These are phyloP conservation scores for Piscicola geometra DNA, from an alignment of 2,888 invertebrate genomes.

Conservation along the genomic window DNA sequence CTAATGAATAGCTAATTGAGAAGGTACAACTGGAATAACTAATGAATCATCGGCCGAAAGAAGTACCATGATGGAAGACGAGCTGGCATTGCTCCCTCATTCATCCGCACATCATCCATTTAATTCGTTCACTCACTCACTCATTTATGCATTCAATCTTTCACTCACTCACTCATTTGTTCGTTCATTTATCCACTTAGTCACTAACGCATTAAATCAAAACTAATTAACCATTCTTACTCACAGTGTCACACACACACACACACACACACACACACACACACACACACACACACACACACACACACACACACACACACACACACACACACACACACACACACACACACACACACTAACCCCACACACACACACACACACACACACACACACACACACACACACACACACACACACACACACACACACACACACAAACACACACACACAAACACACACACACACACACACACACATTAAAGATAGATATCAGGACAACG, in stretches of 20 bases:
- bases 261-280: slow-evolving; percentile 15
- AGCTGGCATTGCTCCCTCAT: no score
- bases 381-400: background rate
- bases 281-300: slow-evolving; percentile 17
- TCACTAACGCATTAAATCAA: background rate
- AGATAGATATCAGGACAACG: slow-evolving; percentile 82
- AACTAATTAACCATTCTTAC: background rate
- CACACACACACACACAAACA: slow-evolving; percentile 11
- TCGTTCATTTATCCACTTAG: background rate
- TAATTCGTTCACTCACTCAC: background rate
- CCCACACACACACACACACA: slow-evolving; percentile 1
- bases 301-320: slow-evolving; percentile 22
- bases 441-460: slow-evolving; percentile 14
- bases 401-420: background rate
- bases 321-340: slow-evolving; percentile 21
- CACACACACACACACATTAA: slow-evolving; percentile 32
- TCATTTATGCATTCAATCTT: background rate
- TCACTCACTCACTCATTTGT: slow-evolving; percentile 1
- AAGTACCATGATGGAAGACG: no score
- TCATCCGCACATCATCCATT: no score
- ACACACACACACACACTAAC: slow-evolving; percentile 4
- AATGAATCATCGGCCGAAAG: no score
- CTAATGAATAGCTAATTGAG: no score
- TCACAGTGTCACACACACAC: background rate
- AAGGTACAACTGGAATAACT: no score